Evolutionary conservation across 2,888 invertebrate species (phyloP), one percentile per base, ranked within the genome.

Genomic region (Chalcosyrphus nemorum): DNA sequence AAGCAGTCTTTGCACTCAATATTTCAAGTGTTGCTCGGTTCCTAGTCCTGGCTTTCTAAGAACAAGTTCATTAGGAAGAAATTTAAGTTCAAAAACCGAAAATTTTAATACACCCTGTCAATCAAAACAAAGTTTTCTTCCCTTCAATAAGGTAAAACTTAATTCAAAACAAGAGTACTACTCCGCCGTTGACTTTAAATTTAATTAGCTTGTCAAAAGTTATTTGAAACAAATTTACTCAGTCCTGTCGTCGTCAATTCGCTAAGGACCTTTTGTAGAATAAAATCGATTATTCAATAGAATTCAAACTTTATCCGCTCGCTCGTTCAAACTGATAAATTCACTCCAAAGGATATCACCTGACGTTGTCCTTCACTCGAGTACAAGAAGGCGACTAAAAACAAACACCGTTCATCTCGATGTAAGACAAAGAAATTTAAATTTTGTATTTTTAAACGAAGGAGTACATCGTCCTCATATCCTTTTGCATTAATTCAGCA

Each of bases 271-370:
- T 15, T 27, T 65, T 32, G 50, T 68, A 35, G 76, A 57, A 77
- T 82, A 66, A 61, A 82, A 45, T 61, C 27, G 45, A 66, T 76
- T 72, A 82, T 77, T 72, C 77, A 82, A 82, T 61, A 50, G 66
- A 77, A 71, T 82, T 82, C 54, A 38, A 65, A 66, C 71, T 76
- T 65, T 21, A 71, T 76, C 71, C 21, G 17, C 56, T 65, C 21
- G 17, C 56, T 75, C 11, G 38, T 65, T 68, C 45, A 68, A 61
- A 78, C 72, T 72, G 65, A 68, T 68, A 81, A 81, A 81, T 70
- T 81, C 63, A 75, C 68, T 81, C 45, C 7, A 50, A 56, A 41
- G 47, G 72, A 78, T 71, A 57, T 63, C 47, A 38, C 27, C 17
- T 38, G 32, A 19, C 59, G 38, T 66, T 52, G 74, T 61, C 59